These are phyloP conservation scores for Orchestia grillus DNA, from an alignment of 1,140 invertebrate genomes.

Conservation along the genomic window DNA sequence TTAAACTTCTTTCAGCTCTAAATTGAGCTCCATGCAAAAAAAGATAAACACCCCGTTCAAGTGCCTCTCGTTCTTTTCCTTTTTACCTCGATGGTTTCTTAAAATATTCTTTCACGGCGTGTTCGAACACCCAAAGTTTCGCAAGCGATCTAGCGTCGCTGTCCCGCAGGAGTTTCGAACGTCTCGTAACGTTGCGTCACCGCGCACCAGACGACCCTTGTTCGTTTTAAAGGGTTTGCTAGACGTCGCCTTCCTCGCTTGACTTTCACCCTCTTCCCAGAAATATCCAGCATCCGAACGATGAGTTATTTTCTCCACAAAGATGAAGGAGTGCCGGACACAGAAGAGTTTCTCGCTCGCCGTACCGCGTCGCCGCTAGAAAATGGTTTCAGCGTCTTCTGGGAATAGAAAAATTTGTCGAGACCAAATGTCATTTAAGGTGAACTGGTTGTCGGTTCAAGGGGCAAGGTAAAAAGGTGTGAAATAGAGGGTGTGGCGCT, in stretches of 20 bases:
- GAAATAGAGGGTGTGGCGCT: not conserved
- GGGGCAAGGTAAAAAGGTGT: not conserved
- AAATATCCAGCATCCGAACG: not conserved
- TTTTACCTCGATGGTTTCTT: not conserved
- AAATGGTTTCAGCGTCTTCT: not conserved
- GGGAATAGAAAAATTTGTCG: not conserved
- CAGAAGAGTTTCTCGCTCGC: not conserved
- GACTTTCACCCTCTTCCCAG: not conserved
- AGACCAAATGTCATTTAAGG: not conserved
- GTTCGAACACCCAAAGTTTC: not conserved
- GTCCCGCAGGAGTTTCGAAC: not conserved
- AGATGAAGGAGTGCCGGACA: not conserved
- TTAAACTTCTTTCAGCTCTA: no score
- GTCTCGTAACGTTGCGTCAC: not conserved
- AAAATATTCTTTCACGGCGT: not conserved
- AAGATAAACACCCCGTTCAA: no score
- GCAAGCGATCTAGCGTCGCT: not conserved
- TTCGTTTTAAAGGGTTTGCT: conserved; percentile 18
- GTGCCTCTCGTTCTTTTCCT: no score
- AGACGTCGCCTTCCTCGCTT: not conserved
- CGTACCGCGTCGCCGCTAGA: not conserved
- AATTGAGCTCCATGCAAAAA: no score
- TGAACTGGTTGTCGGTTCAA: not conserved
- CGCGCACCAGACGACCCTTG: not conserved
- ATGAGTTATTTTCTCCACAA: not conserved